Base-by-base conservation (phyloP, 2,888 invertebrate species). In the Isoperla grammatica region DNA sequence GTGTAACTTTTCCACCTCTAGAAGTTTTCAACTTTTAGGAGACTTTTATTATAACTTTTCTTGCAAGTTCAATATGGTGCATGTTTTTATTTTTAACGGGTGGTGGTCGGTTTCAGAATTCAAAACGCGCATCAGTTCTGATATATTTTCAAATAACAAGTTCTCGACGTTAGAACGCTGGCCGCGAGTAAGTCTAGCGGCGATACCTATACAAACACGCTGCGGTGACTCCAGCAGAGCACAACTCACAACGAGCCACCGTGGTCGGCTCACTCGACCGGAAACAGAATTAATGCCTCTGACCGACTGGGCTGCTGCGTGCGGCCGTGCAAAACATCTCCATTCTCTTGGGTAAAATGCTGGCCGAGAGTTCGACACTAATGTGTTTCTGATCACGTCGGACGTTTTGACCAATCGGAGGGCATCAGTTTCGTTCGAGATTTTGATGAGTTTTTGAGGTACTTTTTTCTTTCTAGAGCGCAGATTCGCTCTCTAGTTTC, bases 91-190 rank as follows among this genome's bases (percentile, higher is more conserved):
- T 29, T 29, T 29, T 29, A 29, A 29, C n/a, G 39, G 39, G 4
- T 35, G 53, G 53, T 15, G 19, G 37, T 53, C 39, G 5, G 9
- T 19, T 35, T 3, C 53, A 11, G 37, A 17, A 53, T 19, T 35
- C 53, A 53, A 53, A 53, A 37, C 37, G 37, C 53, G 53, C 5
- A 29, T 53, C 53, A 20, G 53, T 20, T 20, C 19, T 53, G 53
- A 53, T 53, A 53, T 39, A 53, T 53, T 53, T 53, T 15, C 53
- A 53, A 39, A 53, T 53, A 53, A 53, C 53, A 37, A 53, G 19
- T 39, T 37, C 53, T 39, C 37, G 53, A 37, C 37, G 39, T 37
- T 53, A 53, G 37, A 37, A 39, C 37, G 53, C 37, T 53, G 39
- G 19, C 15, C 53, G 37, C 19, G 53, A 20, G 53, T 37, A 53